A percentile compares a stretch with the other conserved stretches of the same genome.
Evolutionary conservation across 2,113 vertebrate species (phyloP).

Genomic region (Prunella himalayana): DNA sequence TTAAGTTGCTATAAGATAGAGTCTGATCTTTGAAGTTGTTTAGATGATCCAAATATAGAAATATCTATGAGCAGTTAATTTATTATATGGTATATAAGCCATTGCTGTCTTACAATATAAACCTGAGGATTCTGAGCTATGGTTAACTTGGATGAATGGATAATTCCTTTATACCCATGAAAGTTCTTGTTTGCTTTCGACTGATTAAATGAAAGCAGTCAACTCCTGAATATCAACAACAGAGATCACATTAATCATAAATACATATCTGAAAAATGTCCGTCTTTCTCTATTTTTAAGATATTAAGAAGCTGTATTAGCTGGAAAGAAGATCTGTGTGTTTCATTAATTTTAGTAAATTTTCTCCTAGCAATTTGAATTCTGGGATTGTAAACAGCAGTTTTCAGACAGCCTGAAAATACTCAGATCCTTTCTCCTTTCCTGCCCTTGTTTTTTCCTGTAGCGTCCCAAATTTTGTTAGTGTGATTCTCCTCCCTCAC

Average conservation of each 20-base stretch:
- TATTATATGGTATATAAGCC: not conserved
- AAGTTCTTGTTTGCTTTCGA: not conserved
- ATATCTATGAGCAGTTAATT: not conserved
- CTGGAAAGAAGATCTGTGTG: not conserved
- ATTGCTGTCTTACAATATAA: not conserved
- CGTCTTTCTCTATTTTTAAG: not conserved
- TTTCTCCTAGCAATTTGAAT: not conserved
- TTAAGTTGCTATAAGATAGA: not conserved
- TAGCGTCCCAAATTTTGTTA: not conserved
- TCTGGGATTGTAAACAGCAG: not conserved
- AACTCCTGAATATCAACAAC: not conserved
- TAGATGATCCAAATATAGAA: not conserved
- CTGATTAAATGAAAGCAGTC: not conserved
- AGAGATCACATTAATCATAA: not conserved
- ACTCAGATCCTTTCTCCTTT: not conserved
- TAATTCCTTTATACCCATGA: not conserved
- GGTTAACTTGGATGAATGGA: not conserved
- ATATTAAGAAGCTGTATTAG: not conserved
- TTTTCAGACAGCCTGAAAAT: not conserved
- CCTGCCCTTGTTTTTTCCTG: not conserved
- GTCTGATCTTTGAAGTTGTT: not conserved
- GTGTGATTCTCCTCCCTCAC: not conserved
- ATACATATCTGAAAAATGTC: not conserved
- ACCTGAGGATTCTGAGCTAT: not conserved
- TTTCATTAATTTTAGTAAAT: not conserved